Conservation (phyloP, 2,888 invertebrate species). For the Saturnia pavonia region DNA sequence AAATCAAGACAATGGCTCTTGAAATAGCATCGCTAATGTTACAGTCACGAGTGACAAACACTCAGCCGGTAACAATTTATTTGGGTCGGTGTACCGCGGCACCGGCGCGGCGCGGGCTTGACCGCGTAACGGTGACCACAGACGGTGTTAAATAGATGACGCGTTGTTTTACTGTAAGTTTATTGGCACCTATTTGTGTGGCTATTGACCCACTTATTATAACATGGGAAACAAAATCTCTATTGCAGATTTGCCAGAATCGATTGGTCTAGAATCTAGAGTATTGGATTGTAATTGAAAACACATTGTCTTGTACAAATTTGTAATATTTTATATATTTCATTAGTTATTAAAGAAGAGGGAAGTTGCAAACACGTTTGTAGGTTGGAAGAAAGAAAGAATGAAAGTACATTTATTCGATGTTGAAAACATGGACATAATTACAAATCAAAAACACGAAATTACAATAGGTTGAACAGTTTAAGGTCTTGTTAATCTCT, state of each 20-base stretch:
- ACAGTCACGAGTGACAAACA: conserved; percentile 20
- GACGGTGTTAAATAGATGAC: conserved; percentile 26
- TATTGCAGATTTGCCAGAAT: neutral
- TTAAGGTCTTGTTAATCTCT: neutral
- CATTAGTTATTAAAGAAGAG: neutral
- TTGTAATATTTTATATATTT: neutral
- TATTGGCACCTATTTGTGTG: conserved; percentile 10
- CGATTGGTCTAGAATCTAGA: neutral
- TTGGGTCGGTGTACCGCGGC: conserved; percentile 17
- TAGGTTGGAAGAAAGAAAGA: too few relatives aligned
- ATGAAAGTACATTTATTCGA: too few relatives aligned
- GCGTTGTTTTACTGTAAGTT: conserved; percentile 22
- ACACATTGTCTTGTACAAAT: neutral
- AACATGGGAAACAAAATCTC: neutral
- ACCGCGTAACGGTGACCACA: conserved; percentile 25
- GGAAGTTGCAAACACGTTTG: too few relatives aligned
- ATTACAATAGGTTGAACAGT: too few relatives aligned
- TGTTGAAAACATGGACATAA: too few relatives aligned
- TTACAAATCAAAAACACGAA: too few relatives aligned
- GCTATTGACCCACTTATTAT: conserved; percentile 13
- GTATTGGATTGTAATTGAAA: neutral
- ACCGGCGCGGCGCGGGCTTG: conserved; percentile 4
- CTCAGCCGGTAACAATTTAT: conserved; percentile 13
- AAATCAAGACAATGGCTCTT: conserved; percentile 14
- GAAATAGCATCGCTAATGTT: conserved; percentile 18